Percentiles rank a stretch among this genome's conserved stretches.
These are phyloP conservation scores for Orchesella flavescens DNA, from an alignment of 2,888 invertebrate genomes.

Conservation along the genomic window DNA sequence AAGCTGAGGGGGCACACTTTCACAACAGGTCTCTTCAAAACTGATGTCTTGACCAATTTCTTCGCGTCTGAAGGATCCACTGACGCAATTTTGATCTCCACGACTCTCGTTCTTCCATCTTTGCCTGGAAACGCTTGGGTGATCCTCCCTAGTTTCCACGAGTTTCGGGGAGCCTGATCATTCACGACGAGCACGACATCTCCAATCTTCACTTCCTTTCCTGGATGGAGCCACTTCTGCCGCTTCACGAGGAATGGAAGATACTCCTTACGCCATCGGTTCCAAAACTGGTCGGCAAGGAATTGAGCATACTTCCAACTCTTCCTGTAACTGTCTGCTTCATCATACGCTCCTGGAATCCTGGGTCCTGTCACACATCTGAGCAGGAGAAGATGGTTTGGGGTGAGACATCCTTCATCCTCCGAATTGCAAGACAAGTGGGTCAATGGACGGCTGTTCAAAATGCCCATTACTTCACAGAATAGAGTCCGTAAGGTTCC, in stretches of 20 bases:
- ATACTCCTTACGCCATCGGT: conserved; percentile 66
- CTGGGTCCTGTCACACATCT: background rate
- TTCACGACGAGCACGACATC: conserved; percentile 48
- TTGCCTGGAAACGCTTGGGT: background rate
- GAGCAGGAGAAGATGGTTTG: conserved; percentile 54
- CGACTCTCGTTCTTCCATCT: conserved; percentile 19
- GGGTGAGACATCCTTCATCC: conserved; percentile 52
- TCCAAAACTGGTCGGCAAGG: conserved; percentile 67
- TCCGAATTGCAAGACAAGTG: conserved; percentile 46
- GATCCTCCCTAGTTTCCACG: conserved; percentile 34
- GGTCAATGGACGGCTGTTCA: conserved; percentile 61
- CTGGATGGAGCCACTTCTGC: conserved; percentile 55
- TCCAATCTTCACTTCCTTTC: conserved; percentile 36
- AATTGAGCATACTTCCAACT: conserved; percentile 59
- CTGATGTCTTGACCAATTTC: background rate
- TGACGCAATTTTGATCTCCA: conserved; percentile 4
- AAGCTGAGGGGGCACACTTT: conserved; percentile 22
- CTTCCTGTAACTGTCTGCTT: conserved; percentile 29
- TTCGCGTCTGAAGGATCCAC: conserved; percentile 5
- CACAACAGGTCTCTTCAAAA: background rate
- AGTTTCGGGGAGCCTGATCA: background rate
- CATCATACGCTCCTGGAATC: conserved; percentile 33
- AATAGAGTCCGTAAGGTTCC: conserved; percentile 63
- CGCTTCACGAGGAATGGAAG: conserved; percentile 60
- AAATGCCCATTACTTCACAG: conserved; percentile 28